Conservation (phyloP, 1,140 invertebrate species). For the Mylabris phalerata region DNA sequence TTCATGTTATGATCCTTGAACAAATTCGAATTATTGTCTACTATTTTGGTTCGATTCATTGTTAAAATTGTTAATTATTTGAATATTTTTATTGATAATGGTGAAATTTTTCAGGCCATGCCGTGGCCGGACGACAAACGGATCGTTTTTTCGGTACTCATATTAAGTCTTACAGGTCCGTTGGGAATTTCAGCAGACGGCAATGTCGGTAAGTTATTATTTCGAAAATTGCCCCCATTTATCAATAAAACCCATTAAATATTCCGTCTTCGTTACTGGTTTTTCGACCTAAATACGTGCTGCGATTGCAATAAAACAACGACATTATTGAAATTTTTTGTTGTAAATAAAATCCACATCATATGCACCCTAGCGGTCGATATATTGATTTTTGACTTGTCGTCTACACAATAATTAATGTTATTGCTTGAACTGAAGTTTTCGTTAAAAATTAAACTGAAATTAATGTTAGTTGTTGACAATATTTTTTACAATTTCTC, state of each 20-base stretch:
- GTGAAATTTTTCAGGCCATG: constrained; percentile 36
- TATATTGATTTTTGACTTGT: background rate
- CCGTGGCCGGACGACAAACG: constrained; percentile 35
- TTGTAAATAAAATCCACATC: background rate
- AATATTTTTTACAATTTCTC: too few species aligned
- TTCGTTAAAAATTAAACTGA: too few species aligned
- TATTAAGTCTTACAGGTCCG: constrained; percentile 27
- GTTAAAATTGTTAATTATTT: background rate
- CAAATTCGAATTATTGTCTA: background rate
- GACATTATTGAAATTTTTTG: background rate
- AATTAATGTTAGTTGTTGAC: too few species aligned
- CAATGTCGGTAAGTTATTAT: constrained; percentile 35
- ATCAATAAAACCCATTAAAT: background rate
- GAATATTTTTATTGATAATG: background rate
- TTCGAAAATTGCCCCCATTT: background rate
- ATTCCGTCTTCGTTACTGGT: too few species aligned
- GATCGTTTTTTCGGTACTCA: constrained; percentile 27
- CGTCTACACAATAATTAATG: too few species aligned
- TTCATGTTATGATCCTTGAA: background rate
- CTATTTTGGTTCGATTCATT: background rate
- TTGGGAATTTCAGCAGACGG: constrained; percentile 30
- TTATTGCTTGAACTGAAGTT: too few species aligned
- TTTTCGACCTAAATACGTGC: too few species aligned
- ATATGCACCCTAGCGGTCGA: background rate
- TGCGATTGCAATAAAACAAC: background rate